These are phyloP conservation scores for Gallinago jamesoni DNA, from an alignment of 2,113 vertebrate genomes.

Conservation along the genomic window DNA sequence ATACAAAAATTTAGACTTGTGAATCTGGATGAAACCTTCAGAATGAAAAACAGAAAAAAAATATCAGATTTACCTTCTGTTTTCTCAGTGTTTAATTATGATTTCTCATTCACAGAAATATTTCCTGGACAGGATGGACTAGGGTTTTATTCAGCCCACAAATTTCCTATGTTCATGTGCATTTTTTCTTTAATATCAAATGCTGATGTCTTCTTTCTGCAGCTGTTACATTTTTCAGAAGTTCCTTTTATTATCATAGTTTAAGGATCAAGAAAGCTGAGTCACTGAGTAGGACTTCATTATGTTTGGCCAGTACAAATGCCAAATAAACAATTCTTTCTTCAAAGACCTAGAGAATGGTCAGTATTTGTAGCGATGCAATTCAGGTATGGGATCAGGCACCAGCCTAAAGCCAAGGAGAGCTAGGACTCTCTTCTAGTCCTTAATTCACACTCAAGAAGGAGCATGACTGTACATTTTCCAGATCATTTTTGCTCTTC, in stretches of 20 bases:
- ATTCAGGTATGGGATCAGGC: background rate
- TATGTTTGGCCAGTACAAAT: background rate
- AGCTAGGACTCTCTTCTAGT: background rate
- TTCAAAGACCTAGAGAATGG: background rate
- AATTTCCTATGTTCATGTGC: background rate
- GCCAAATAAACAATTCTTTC: background rate
- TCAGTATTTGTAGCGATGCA: background rate
- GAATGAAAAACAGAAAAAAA: background rate
- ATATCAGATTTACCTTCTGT: background rate
- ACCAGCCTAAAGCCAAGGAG: background rate
- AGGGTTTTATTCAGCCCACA: rapidly evolving
- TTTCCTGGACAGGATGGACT: background rate
- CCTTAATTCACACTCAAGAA: background rate
- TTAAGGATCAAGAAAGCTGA: background rate
- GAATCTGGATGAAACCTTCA: background rate
- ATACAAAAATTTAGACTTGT: background rate
- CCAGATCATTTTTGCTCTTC: background rate
- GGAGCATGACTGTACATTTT: background rate
- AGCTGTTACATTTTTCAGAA: background rate
- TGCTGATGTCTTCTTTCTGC: background rate
- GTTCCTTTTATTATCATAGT: background rate
- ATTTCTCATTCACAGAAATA: background rate
- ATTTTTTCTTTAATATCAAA: background rate
- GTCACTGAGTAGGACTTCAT: background rate
- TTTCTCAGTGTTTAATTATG: background rate